These are phyloP conservation scores for Calosoma granatense DNA, from an alignment of 1,140 invertebrate species.

Conservation along the genomic window DNA sequence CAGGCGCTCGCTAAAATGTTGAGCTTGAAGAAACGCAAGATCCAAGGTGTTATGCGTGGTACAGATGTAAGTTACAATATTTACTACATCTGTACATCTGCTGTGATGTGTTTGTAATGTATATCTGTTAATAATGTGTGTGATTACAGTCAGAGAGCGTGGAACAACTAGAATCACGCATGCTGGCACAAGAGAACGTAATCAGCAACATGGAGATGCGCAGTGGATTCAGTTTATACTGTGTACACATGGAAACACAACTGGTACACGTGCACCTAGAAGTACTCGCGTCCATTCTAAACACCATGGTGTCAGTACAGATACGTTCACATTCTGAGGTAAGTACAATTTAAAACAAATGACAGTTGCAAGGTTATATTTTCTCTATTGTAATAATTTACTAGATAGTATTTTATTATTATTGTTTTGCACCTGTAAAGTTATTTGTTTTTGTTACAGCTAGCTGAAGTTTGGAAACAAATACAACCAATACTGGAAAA, in stretches of 20 bases:
- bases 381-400: neutral
- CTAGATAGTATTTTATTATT: neutral
- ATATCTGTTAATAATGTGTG: too few species aligned
- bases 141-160: conserved; percentile 49
- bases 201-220: conserved; percentile 60
- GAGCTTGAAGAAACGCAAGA: conserved; percentile 55
- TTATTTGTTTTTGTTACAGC: conserved; percentile 26
- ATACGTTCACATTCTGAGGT: conserved; percentile 53
- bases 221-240: conserved; percentile 59
- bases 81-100: conserved; percentile 10
- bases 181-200: conserved; percentile 59
- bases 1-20: conserved; percentile 58
- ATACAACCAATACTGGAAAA: conserved; percentile 45
- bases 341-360: conserved; percentile 19
- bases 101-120: too few species aligned
- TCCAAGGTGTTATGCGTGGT: conserved; percentile 55
- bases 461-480: conserved; percentile 46
- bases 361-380: neutral
- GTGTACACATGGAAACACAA: conserved; percentile 63
- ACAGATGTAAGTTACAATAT: conserved; percentile 47
- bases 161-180: conserved; percentile 55
- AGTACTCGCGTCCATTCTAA: conserved; percentile 50
- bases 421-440: neutral
- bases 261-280: conserved; percentile 58
- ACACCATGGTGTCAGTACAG: conserved; percentile 49